Evolutionary conservation across 2,113 vertebrate species (phyloP), one percentile per base, ranked within the genome.

Genomic region (Junco hyemalis): DNA sequence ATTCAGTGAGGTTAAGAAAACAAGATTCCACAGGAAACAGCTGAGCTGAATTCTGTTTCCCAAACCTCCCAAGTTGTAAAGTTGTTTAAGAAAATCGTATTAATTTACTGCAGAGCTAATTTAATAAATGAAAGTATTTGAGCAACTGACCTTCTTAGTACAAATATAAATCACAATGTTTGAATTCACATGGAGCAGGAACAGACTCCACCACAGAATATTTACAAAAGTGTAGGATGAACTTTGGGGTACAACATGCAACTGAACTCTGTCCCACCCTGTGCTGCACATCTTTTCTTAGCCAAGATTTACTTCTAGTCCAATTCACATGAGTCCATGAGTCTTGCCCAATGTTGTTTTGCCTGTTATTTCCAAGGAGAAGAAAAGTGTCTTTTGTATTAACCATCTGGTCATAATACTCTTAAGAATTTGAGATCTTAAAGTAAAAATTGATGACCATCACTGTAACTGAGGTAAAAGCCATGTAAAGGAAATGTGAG

Each of bases 121-220:
- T 97, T 96, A 98, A 97, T 97, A 97, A 97, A 97, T 96, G 96
- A 85, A 97, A 96, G 86, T 94, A 97, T 98, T 96, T 96, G 94
- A 97, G 89, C 57, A 93, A 90, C 86, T 98, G 96, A 97, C 89
- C 95, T 76, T 92, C 93, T 71, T 92, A 81, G 38, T 92, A 45
- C 77, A 96, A 97, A 97, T 96, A 96, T 96, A 93, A 96, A 97
- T 96, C 44, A 45, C 45, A 6, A 31, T 59, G 78, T 64, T 90
- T 93, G 77, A 94, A 84, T 89, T 96, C 87, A 91, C 69, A 88
- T 73, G 81, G 82, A 73, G 61, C 26, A 36, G 44, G 45, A 90
- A 84, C 71, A 79, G 44, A 81, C 74, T 95, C 78, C 78, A 76
- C 40, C 59, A 72, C 40, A 69, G 24, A 96, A 40, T 91, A 69